A percentile compares a stretch with the other conserved stretches of the same genome.
These are phyloP conservation scores for Priocnemis perturbator DNA, from an alignment of 2,888 invertebrate species.

Conservation along the genomic window DNA sequence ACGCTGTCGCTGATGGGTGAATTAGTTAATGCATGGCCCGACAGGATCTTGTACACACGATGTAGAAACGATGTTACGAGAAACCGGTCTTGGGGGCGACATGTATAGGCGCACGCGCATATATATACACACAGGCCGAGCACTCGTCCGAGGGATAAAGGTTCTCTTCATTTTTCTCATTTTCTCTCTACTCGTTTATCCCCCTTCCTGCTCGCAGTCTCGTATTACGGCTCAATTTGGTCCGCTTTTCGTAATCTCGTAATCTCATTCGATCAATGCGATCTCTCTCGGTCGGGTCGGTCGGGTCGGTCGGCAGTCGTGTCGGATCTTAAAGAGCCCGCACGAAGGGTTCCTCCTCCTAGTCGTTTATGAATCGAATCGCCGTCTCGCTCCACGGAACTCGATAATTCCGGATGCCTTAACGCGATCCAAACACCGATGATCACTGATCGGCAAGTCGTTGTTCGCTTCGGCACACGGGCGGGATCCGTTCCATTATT, in stretches of 20 bases:
- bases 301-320: constrained; percentile 19
- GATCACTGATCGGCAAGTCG: too few species aligned
- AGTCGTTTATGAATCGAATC: constrained; percentile 51
- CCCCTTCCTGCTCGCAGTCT: constrained; percentile 32
- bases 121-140: constrained; percentile 9
- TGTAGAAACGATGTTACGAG: constrained; percentile 66
- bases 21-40: constrained; percentile 65
- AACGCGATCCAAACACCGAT: constrained; percentile 9
- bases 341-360: constrained; percentile 33
- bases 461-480: too few species aligned
- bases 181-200: constrained; percentile 34
- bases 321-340: constrained; percentile 45
- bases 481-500: too few species aligned
- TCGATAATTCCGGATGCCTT: constrained; percentile 36
- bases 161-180: constrained; percentile 54
- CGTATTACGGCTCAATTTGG: constrained; percentile 61
- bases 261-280: constrained; percentile 50
- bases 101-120: constrained; percentile 17
- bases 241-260: constrained; percentile 55
- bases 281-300: not conserved
- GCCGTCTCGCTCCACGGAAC: constrained; percentile 41
- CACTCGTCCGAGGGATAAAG: too few species aligned
- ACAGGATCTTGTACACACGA: constrained; percentile 65
- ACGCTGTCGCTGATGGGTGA: constrained; percentile 48
- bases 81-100: constrained; percentile 65